phyloP scores from a whole-genome alignment of 2,888 invertebrate genomes.

The Augiades crinisus region DNA sequence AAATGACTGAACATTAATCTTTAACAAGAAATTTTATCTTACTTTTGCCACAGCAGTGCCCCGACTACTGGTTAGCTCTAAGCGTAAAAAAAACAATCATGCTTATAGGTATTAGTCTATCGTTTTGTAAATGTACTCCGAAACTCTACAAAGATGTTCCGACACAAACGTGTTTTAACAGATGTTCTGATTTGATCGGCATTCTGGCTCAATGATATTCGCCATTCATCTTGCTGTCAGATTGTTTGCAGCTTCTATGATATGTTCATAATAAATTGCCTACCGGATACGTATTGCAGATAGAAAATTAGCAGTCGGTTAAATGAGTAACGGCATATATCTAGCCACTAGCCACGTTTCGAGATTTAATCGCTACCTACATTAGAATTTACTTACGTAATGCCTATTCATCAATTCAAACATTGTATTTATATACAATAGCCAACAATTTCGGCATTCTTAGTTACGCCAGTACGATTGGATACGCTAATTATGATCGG shows the following conservation, averaged over 20 bases:
- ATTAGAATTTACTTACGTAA: background rate
- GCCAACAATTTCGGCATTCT: too few species aligned
- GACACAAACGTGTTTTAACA: constrained; percentile 6
- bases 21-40: too few species aligned
- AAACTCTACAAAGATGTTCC: background rate
- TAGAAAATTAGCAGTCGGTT: constrained; percentile 5
- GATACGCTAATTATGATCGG: constrained; percentile 22
- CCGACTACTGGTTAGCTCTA: background rate
- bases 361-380: background rate
- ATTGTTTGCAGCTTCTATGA: constrained; percentile 17
- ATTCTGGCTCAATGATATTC: constrained; percentile 11
- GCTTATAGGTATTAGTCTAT: background rate
- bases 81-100: background rate
- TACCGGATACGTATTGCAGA: constrained; percentile 9
- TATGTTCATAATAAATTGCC: constrained; percentile 18
- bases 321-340: constrained; percentile 10
- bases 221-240: constrained; percentile 18
- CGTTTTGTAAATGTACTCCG: background rate
- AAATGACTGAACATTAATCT: too few species aligned
- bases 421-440: too few species aligned
- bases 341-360: background rate
- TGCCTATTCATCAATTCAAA: too few species aligned
- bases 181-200: constrained; percentile 20
- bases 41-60: too few species aligned
- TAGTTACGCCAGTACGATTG: too few species aligned